Conservation (phyloP, 2,797 vertebrate species). For the Chrosomus eos region DNA sequence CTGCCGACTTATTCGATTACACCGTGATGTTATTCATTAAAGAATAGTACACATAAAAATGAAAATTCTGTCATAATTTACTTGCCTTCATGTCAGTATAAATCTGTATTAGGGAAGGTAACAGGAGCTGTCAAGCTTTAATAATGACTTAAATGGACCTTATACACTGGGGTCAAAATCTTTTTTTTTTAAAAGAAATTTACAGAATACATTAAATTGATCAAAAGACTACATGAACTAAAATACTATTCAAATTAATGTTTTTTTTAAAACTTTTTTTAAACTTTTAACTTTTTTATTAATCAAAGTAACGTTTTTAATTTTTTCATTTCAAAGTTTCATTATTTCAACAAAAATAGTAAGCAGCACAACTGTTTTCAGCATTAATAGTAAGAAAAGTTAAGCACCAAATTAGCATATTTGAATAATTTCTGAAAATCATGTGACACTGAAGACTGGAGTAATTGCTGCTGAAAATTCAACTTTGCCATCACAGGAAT, state of each 20-base stretch:
- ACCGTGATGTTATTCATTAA: constrained; percentile 20
- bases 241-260: background rate
- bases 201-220: background rate
- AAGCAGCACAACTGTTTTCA: background rate
- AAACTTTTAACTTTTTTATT: too few species aligned
- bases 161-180: background rate
- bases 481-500: background rate
- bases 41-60: background rate
- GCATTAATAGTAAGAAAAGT: background rate
- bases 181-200: background rate
- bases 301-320: too few species aligned
- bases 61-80: background rate
- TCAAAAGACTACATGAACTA: background rate
- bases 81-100: background rate
- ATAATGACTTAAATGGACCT: background rate
- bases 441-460: background rate
- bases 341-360: background rate
- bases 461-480: background rate
- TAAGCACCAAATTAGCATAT: background rate
- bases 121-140: background rate
- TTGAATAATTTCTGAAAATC: background rate
- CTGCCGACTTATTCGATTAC: constrained; percentile 16
- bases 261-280: too few species aligned
- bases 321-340: too few species aligned
- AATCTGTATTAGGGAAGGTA: background rate